Base-by-base conservation (phyloP, 1,140 invertebrate genomes). In the Drosophila rhopaloa region DNA sequence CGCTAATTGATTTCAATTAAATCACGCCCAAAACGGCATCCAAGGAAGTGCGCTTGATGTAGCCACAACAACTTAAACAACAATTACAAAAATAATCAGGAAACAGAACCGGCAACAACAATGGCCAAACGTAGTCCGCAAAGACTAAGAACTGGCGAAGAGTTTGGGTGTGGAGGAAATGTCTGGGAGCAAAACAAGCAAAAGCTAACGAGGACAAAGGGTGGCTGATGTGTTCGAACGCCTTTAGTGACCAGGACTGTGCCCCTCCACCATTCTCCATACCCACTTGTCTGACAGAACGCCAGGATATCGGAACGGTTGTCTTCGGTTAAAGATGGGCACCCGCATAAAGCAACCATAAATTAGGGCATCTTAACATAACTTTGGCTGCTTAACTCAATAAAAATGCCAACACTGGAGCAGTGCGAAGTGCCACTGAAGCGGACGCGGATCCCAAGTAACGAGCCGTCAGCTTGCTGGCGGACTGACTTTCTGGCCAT, bases 1-100 rank as follows among this genome's bases (percentile, higher is more conserved):
- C 74, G 85, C 89, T 91, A 91, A 91, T 91, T 91, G 90, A 91
- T 91, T 91, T 91, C 86, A 91, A 91, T 91, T 91, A 91, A 91
- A 91, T 90, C 90, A 89, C 83, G 78, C 83, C 76, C 73, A 65
- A 74, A 76, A 73, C 78, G 81, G 46, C 74, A 73, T 51, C 65
- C 54, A 62, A 74, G 79, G 79, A 88, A 81, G 75, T 81, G 57
- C 81, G 79, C 58, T 63, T 73, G 76, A 81, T 83, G 80, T 76
- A 78, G 76, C 84, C 84, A 59, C 84, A 88, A 88, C 83, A 86
- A 88, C 79, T 88, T 88, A 88, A 88, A 88, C 84, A 88, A 74
- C 84, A 89, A 88, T 84, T 91, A 91, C 84, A 83, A 80, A 89
- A 88, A 88, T 81, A 91, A 91, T 84, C 88, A 88, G 80, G 71